phyloP scores from a whole-genome alignment of 2,797 vertebrate genomes.

The Pipistrellus kuhlii region DNA sequence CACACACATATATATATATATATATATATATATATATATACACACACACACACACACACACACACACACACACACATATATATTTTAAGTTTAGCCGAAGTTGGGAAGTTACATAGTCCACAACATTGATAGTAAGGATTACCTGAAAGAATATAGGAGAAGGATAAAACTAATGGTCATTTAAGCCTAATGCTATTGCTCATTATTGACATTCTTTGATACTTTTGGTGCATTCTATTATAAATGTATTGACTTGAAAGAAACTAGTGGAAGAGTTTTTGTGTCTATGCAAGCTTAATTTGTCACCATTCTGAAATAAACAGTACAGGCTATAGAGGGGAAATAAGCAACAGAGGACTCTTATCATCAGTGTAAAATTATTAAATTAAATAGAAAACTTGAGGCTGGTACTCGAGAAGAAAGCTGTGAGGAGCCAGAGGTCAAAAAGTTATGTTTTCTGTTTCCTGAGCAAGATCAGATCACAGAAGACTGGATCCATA shows the following conservation, averaged over 20 bases:
- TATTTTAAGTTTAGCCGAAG: background rate
- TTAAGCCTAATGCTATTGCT: constrained; percentile 3
- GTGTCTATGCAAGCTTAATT: constrained; percentile 37
- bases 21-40: no score
- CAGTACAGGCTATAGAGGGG: background rate
- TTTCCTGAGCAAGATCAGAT: constrained; percentile 54
- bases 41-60: no score
- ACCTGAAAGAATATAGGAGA: background rate
- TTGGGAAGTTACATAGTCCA: background rate
- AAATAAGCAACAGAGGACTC: background rate
- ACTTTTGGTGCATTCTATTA: background rate
- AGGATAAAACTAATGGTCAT: background rate
- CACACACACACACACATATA: no score
- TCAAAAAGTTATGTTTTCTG: background rate
- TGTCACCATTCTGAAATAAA: constrained; percentile 19
- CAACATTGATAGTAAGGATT: background rate
- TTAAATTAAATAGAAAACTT: constrained; percentile 44
- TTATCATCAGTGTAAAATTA: constrained; percentile 30
- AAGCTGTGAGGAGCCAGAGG: background rate
- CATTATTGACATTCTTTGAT: background rate
- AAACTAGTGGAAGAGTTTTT: constrained; percentile 13
- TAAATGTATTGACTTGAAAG: background rate
- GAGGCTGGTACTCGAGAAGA: background rate
- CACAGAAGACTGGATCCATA: constrained; percentile 22
- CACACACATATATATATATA: no score